Conservation (phyloP, 1,140 invertebrate genomes). For the Papilio polytes region DNA sequence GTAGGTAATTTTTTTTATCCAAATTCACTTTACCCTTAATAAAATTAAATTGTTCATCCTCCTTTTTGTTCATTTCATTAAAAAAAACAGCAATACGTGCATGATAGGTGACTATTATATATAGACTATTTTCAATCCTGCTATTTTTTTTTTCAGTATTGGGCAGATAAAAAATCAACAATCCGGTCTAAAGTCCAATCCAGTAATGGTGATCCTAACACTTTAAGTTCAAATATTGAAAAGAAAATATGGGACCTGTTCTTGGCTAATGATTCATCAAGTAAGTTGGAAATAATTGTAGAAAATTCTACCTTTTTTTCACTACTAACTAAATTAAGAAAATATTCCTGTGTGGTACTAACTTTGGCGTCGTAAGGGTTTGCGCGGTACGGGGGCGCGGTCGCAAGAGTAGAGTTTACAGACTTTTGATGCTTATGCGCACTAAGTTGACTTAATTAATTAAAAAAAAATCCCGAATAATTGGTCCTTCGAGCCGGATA, state of each 20-base stretch:
- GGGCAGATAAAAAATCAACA: conserved; percentile 78
- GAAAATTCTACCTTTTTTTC: neutral
- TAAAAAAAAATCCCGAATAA: too few relatives aligned
- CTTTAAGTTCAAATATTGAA: conserved; percentile 71
- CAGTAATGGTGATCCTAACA: conserved; percentile 66
- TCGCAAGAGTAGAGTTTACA: too few relatives aligned
- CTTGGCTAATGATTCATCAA: conserved; percentile 60
- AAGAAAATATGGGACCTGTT: conserved; percentile 77
- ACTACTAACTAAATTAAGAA: too few relatives aligned
- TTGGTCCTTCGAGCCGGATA: neutral
- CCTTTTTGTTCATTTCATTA: neutral
- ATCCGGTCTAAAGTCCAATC: conserved; percentile 70
- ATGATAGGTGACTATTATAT: neutral
- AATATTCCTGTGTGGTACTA: too few relatives aligned
- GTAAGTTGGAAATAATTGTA: conserved; percentile 52
- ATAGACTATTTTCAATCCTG: neutral
- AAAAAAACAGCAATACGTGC: neutral
- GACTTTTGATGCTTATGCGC: too few relatives aligned
- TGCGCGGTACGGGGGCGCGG: too few relatives aligned
- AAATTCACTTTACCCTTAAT: neutral
- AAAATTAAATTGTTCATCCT: neutral
- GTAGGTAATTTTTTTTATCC: conserved; percentile 47
- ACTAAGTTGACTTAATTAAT: too few relatives aligned
- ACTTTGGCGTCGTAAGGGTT: too few relatives aligned
- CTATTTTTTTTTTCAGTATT: conserved; percentile 60